Base-by-base conservation (phyloP, 1,140 invertebrate genomes). In the Psix sp. region DNA sequence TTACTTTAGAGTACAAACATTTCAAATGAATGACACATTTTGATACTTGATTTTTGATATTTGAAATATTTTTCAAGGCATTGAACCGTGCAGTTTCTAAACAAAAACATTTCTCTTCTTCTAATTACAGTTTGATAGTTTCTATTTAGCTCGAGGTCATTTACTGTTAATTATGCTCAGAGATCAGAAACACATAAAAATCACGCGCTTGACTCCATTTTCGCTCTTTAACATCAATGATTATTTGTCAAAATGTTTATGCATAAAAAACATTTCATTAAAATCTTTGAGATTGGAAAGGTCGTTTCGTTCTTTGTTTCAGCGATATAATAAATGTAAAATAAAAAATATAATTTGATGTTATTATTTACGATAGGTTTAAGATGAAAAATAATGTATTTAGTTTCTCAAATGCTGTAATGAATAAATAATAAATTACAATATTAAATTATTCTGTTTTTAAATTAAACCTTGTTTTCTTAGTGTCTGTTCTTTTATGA, bases 151-250 rank as follows among this genome's bases (percentile, higher is more conserved):
- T 57, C 63, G 57, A 57, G 63, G 52, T 39, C 60, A 65, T 46
- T 45, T 54, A 21, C 20, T 39, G n/a, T 57, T 67, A 67, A 67
- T 67, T 67, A 57, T n/a, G n/a, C 31, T 43, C 43, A 36, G 51
- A 57, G 20, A 57, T 67, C 26, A 48, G 35, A 54, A 56, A 56
- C 17, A 11, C 36, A 20, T 57, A 35, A 57, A 43, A 36, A 57
- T 33, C 48, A 36, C 16, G 38, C 43, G 36, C 29, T 48, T 66
- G 33, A 54, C 46, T 65, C 18, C 9, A 16, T 20, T 65, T 65
- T 46, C 49, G 14, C 14, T 42, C 16, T 46, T 31, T 11, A 46
- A 38, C 10, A 33, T n/a, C n/a, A n/a, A 10, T 36, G 46, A 54
- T 54, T 31, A 31, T 46, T 38, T 0, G 26, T 10, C 31, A 48